Evolutionary conservation across 2,888 invertebrate genomes (phyloP), one percentile per base, ranked within the genome.

Genomic region (Rambutsinella grinnellia): DNA sequence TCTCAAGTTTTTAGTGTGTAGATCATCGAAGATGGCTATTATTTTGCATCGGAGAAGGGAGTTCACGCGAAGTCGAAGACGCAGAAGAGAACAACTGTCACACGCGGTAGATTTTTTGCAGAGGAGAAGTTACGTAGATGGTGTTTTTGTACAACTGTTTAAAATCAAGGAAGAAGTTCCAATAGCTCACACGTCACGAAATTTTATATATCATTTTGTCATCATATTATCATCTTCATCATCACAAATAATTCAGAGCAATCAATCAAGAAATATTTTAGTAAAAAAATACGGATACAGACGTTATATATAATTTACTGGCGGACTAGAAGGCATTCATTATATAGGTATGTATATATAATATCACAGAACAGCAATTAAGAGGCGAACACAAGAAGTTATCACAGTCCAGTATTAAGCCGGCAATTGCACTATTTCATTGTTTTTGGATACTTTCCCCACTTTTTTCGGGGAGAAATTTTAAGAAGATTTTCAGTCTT

Each of bases 391-490:
- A 81, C 81, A 81, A 79, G 81, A 79, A 68, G 77, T 65, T 76
- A 81, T 81, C 81, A 81, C 81, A 81, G 81, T 81, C 81, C 81
- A 81, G 81, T 81, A 81, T 53, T 81, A 81, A 81, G 81, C 81
- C 81, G 79, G 67, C 71, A 77, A 81, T 81, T 81, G 81, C 81
- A 79, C 76, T 70, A 60, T 36, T 47, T 26, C 47, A 24, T 53
- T 69, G 23, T 15, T 47, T 63, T 47, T n/a, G n/a, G 13, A 36
- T 36, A 36, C 13, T 36, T 13, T 36, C 36, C 36, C 6, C 13
- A n/a, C n/a, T n/a, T n/a, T n/a, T n/a, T n/a, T n/a, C n/a, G n/a
- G n/a, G n/a, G n/a, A n/a, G n/a, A n/a, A n/a, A n/a, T n/a, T n/a
- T n/a, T n/a, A n/a, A n/a, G n/a, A n/a, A n/a, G n/a, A n/a, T n/a